Evolutionary conservation across 2,888 invertebrate genomes (phyloP).

Genomic region (Isotomurus palustris): DNA sequence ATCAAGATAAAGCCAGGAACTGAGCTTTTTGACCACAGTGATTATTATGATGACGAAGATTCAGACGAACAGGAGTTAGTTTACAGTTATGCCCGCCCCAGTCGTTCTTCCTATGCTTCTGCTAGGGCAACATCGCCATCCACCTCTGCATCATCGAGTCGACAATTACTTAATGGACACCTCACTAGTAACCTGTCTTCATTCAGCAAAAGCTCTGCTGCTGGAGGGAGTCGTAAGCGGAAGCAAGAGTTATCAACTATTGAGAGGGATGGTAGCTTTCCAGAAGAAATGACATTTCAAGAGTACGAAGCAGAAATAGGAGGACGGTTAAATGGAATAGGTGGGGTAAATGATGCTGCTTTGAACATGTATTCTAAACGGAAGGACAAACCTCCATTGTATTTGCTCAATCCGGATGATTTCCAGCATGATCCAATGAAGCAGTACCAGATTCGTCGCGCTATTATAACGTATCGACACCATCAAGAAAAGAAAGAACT

Average conservation of each 20-base stretch:
- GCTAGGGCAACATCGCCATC: no score
- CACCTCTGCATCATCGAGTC: no score
- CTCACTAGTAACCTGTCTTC: no score
- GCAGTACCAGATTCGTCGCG: conserved; percentile 26
- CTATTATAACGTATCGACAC: conserved; percentile 29
- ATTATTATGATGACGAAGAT: neutral
- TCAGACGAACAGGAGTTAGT: neutral
- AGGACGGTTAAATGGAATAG: neutral
- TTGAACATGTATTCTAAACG: conserved; percentile 2
- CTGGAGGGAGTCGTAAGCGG: no score
- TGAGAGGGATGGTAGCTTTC: no score
- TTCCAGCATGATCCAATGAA: conserved; percentile 22
- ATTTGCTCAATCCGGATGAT: conserved; percentile 26
- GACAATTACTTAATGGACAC: no score
- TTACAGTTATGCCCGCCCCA: no score
- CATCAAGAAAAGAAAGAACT: conserved; percentile 24
- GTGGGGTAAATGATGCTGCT: neutral
- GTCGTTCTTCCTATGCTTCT: no score
- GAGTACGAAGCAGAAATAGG: no score
- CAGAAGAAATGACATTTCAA: no score
- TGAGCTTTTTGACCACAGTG: neutral
- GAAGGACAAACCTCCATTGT: conserved; percentile 19
- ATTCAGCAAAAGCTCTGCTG: no score
- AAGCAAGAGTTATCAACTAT: no score
- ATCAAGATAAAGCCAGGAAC: neutral